Evolutionary conservation across 1,140 invertebrate species (phyloP), one percentile per base, ranked within the genome.

Genomic region (Cotesia glomerata): DNA sequence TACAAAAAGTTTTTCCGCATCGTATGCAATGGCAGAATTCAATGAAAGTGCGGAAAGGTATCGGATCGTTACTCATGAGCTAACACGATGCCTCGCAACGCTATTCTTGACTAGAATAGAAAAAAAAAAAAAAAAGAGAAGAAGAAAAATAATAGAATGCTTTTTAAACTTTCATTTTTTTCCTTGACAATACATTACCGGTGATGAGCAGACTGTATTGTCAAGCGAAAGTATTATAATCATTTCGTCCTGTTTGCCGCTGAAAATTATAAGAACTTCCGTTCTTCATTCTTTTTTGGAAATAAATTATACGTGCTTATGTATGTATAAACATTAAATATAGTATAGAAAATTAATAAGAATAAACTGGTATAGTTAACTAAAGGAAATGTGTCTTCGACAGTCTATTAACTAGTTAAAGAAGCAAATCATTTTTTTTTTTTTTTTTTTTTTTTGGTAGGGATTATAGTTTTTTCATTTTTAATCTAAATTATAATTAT

Each of bases 161-260:
- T 16, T 56, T 18, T 56, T 7, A 56, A 18, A 61, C 59, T 61
- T 61, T 61, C 59, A 14, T 61, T 61, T 61, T 26, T 61, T 61
- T 13, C 13, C 32, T 35, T 13, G 59, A 61, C 18, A 61, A 18
- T 61, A 8, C 32, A 61, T 18, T 13, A 45, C 39, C 5, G 39
- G 11, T 11, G 39, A 45, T 8, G 18, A 26, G 18, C 59, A n/a
- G 32, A 61, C 11, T 5, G 16, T 32, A 18, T 32, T 13, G 52
- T 14, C 52, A 56, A 18, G 52, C 52, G 52, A 56, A 61, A 32
- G 32, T 61, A 61, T 35, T 13, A 32, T 61, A 32, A 61, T 32
- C 32, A 32, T 32, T 61, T 61, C 32, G 59, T 18, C 59, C 59
- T 13, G 18, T 61, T 61, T 61, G 59, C 5, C 32, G 3, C 16